A percentile compares a stretch with the other conserved stretches of the same genome.
phyloP scores from a whole-genome alignment of 1,140 invertebrate species.

The Papilio glaucus region DNA sequence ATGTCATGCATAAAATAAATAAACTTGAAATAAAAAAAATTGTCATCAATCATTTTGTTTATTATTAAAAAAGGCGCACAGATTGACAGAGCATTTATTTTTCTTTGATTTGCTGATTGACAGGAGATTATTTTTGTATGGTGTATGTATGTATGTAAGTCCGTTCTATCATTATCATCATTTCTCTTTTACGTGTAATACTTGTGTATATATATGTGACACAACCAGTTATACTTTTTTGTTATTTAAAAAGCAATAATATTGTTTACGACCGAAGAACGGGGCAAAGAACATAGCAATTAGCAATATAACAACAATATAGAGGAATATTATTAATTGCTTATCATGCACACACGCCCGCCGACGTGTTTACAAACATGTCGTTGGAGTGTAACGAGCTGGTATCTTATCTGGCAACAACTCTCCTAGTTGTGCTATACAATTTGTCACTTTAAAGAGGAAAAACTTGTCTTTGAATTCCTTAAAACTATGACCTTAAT shows the following conservation, averaged over 20 bases:
- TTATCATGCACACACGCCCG: not conserved
- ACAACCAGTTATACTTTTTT: not conserved
- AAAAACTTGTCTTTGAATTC: not conserved
- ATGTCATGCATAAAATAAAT: not conserved
- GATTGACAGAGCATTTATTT: too few species aligned
- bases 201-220: too few species aligned
- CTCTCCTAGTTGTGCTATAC: not conserved
- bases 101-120: too few species aligned
- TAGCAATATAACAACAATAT: slow-evolving; percentile 18
- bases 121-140: too few species aligned
- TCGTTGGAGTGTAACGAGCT: slow-evolving; percentile 21
- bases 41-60: too few species aligned
- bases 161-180: too few species aligned
- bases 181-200: too few species aligned
- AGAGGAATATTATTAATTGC: slow-evolving; percentile 16
- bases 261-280: not conserved
- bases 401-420: slow-evolving; percentile 9
- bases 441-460: slow-evolving; percentile 20
- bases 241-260: not conserved
- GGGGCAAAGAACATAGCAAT: slow-evolving; percentile 6
- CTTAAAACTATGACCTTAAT: too few species aligned
- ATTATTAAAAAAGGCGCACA: too few species aligned
- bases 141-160: too few species aligned
- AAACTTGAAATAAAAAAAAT: too few species aligned
- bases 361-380: slow-evolving; percentile 24